phyloP scores from a whole-genome alignment of 1,140 invertebrate species.

The Zaprionus ornatus region DNA sequence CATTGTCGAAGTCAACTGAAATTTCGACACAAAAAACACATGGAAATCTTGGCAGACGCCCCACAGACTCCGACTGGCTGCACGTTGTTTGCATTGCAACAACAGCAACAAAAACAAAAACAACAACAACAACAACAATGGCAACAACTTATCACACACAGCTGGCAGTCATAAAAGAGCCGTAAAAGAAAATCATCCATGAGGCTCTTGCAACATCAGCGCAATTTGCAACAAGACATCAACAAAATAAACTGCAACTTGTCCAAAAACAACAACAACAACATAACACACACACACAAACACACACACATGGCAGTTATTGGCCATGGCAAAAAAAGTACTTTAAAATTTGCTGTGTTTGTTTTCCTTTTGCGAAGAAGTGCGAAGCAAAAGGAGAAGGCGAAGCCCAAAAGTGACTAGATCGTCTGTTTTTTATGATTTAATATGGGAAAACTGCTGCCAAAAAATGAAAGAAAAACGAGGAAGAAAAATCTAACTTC shows the following conservation, averaged over 20 bases:
- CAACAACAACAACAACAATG: conserved; percentile 22
- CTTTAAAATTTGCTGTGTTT: conserved; percentile 37
- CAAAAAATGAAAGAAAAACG: conserved; percentile 14
- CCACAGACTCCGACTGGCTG: conserved; percentile 13
- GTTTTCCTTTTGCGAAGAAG: conserved; percentile 25
- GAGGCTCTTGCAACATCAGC: conserved; percentile 50
- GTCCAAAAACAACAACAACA: conserved; percentile 15
- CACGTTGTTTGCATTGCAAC: neutral
- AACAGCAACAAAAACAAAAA: neutral
- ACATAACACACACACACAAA: neutral
- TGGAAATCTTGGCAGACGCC: conserved; percentile 30
- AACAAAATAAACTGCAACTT: conserved; percentile 41
- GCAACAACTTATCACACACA: conserved; percentile 41
- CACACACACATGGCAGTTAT: conserved; percentile 18
- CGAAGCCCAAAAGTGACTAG: conserved; percentile 28
- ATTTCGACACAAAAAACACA: conserved; percentile 22
- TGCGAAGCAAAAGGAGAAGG: conserved; percentile 3
- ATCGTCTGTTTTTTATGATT: conserved; percentile 52
- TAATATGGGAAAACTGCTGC: conserved; percentile 52
- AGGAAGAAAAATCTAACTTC: too few species aligned
- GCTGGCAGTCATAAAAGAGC: conserved; percentile 44
- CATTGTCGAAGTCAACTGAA: conserved; percentile 5
- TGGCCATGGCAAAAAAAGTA: conserved; percentile 24
- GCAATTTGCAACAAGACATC: conserved; percentile 47
- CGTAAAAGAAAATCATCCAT: conserved; percentile 42